Percentiles rank a stretch among this genome's conserved stretches.
Evolutionary conservation across 2,797 vertebrate genomes (phyloP).

Genomic region (Capromys pilorides): DNA sequence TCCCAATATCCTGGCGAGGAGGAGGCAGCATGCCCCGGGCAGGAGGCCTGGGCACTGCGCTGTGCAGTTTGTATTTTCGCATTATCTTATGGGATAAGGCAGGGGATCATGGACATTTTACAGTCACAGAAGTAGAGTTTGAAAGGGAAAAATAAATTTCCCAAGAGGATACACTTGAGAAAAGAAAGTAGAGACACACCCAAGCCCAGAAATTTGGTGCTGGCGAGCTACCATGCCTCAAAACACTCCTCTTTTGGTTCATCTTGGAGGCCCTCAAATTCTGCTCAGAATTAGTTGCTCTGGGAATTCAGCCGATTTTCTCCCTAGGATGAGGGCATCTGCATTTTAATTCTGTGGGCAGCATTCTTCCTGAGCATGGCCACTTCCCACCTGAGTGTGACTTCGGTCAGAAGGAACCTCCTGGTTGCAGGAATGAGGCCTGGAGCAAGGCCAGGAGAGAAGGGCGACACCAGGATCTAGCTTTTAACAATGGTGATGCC

Average conservation of each 20-base stretch:
- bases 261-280: not conserved
- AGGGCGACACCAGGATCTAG: not conserved
- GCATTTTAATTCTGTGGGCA: constrained; percentile 5
- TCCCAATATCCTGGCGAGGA: not conserved
- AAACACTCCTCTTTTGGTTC: not conserved
- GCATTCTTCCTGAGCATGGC: not conserved
- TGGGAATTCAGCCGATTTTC: not conserved
- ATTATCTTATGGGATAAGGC: not conserved
- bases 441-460: not conserved
- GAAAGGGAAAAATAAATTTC: constrained; percentile 29
- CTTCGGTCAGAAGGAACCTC: not conserved
- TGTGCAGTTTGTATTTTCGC: not conserved
- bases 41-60: not conserved
- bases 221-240: not conserved
- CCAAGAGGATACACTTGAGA: constrained; percentile 15
- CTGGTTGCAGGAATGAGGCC: not conserved
- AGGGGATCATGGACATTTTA: not conserved
- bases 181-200: not conserved
- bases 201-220: constrained; percentile 16
- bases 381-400: not conserved
- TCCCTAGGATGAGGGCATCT: not conserved
- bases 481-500: not conserved
- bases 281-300: constrained; percentile 5
- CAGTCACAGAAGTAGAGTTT: constrained; percentile 2
- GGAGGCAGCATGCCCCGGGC: too few relatives aligned